Evolutionary conservation across 2,797 vertebrate species (phyloP), one percentile per base, ranked within the genome.

Genomic region (Neosilurus hyrtlii): DNA sequence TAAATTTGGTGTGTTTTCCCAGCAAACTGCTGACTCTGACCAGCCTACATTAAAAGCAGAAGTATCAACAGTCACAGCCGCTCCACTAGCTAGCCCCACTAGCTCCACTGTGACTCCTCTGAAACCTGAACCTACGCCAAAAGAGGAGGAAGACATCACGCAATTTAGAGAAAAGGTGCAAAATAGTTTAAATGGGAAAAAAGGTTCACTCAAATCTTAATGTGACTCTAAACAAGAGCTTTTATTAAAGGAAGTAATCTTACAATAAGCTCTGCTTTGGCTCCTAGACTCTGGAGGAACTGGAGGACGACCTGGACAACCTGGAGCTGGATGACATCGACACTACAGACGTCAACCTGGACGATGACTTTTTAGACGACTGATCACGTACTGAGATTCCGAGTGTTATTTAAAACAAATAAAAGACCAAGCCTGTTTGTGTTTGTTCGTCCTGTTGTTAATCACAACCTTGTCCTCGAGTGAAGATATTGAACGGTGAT

Each of bases 291-390:
- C 92, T 97, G 89, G 94, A 97, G 24, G 98, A 99, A 63, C 94
- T 99, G 63, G 98, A 99, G 37, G 96, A 96, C 83, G 98, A 99
- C 88, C 91, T 99, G 81, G 97, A 99, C 94, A 98, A 98, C 92
- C 92, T 99, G 93, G 98, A 99, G 82, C 91, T 99, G 89, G 98
- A 98, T 12, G 97, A 99, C 90, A 96, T 99, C 54, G 98, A 99
- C 90, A 99, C 97, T 90, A 94, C 97, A 90, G 97, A 98, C 82
- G 95, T 99, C 88, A 97, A 99, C 89, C 93, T 99, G 18, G 98
- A 99, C 86, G 98, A 99, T 83, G 98, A 99, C 82, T 98, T 99
- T 91, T 91, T 96, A 86, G 96, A 98, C 82, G 96, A 99, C 79
- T 99, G 89, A 97, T 85, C 10, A 1, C n/a, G 43, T 43, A 35